Conservation (phyloP, 1,140 invertebrate genomes). For the Panagrolaimus sp. region DNA sequence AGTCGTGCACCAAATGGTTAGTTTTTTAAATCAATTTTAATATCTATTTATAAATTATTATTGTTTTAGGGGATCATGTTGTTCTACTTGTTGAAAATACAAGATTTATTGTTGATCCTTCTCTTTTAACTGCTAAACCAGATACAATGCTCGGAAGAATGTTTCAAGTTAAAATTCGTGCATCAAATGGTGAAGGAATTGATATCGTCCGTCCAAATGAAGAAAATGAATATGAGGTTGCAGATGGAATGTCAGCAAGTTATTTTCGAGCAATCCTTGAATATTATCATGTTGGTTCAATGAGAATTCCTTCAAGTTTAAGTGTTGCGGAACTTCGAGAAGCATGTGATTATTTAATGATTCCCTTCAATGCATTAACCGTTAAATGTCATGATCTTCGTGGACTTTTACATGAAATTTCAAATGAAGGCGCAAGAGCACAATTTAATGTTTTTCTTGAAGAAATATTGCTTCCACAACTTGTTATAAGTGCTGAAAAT, state of each 20-base stretch:
- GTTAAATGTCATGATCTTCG: constrained; percentile 89
- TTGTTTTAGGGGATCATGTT: constrained; percentile 52
- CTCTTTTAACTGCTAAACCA: constrained; percentile 50
- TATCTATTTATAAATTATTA: too few species aligned
- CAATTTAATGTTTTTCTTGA: constrained; percentile 95
- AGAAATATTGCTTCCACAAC: constrained; percentile 84
- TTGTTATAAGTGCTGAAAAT: constrained; percentile 83
- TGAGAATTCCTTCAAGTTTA: constrained; percentile 77
- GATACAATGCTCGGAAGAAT: constrained; percentile 59
- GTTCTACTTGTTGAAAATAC: constrained; percentile 56
- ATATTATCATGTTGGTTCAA: constrained; percentile 82
- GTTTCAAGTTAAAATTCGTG: constrained; percentile 41
- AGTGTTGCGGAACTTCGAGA: constrained; percentile 88
- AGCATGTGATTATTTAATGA: constrained; percentile 94
- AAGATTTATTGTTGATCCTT: constrained; percentile 55
- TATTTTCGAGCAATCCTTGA: constrained; percentile 92
- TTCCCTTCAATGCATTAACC: constrained; percentile 92
- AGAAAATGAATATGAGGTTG: constrained; percentile 90
- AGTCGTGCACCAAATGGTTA: constrained; percentile 50
- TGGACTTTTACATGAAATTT: constrained; percentile 90
- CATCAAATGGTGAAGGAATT: constrained; percentile 22
- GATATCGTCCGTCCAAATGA: constrained; percentile 71
- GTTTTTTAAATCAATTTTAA: too few species aligned
- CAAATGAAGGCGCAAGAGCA: constrained; percentile 91
- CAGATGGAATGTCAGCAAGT: constrained; percentile 91